phyloP scores from a whole-genome alignment of 2,113 vertebrate genomes.

The Hemibagrus wyckioides region DNA sequence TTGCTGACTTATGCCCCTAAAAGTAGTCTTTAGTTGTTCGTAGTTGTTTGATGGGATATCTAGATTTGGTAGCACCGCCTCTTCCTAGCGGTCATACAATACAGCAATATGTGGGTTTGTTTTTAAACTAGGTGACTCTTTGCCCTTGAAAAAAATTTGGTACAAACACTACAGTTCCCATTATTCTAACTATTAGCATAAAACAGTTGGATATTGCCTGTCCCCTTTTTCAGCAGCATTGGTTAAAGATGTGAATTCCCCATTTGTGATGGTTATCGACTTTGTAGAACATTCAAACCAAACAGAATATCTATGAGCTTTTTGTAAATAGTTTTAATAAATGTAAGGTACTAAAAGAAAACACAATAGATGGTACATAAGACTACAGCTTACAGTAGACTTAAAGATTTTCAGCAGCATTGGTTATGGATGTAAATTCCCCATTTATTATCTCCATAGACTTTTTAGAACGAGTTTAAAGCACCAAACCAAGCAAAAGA shows the following conservation, averaged over 20 bases:
- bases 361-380: too few relatives aligned
- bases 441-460: not conserved
- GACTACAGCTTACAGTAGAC: too few relatives aligned
- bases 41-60: not conserved
- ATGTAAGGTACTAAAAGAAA: too few relatives aligned
- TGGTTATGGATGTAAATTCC: not conserved
- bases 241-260: too few relatives aligned
- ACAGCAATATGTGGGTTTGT: not conserved
- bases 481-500: not conserved
- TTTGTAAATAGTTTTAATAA: too few relatives aligned
- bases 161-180: not conserved
- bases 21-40: not conserved
- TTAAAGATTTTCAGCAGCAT: too few relatives aligned
- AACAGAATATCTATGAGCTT: too few relatives aligned
- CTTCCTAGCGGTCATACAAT: not conserved
- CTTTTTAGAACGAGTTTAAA: not conserved
- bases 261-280: too few relatives aligned
- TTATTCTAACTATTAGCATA: not conserved
- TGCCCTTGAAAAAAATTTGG: not conserved
- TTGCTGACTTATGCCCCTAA: not conserved
- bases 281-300: too few relatives aligned
- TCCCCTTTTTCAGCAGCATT: not conserved
- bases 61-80: not conserved
- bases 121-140: not conserved
- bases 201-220: too few relatives aligned